A percentile compares a stretch with the other conserved stretches of the same genome.
These are phyloP conservation scores for Notothenia coriiceps DNA, from an alignment of 2,113 vertebrate species.

Conservation along the genomic window DNA sequence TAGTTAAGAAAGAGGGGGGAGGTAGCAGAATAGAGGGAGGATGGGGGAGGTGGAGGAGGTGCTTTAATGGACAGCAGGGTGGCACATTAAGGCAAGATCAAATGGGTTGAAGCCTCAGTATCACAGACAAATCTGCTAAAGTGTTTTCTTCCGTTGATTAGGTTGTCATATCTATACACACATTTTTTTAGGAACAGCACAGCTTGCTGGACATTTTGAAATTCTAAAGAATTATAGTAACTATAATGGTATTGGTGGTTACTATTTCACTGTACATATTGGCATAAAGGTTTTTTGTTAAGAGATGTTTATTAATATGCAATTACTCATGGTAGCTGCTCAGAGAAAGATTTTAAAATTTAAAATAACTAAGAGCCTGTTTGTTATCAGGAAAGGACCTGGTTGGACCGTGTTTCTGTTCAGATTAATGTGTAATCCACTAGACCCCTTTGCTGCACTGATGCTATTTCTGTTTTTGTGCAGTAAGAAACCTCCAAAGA, in stretches of 20 bases:
- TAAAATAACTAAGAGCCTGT: neutral
- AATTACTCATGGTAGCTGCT: neutral
- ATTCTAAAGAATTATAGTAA: too few relatives aligned
- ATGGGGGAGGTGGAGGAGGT: slow-evolving; percentile 20
- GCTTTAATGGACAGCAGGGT: slow-evolving; percentile 53
- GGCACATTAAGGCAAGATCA: slow-evolving; percentile 39
- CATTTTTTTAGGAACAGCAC: neutral
- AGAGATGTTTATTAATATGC: neutral
- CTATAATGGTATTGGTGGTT: too few relatives aligned
- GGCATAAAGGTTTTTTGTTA: neutral
- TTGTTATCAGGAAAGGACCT: too few relatives aligned
- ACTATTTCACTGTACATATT: neutral
- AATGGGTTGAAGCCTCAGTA: slow-evolving; percentile 29
- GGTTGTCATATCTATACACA: neutral
- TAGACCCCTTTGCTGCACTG: slow-evolving; percentile 7
- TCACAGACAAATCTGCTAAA: slow-evolving; percentile 15
- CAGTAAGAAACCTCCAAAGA: slow-evolving; percentile 25
- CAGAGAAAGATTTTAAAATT: neutral
- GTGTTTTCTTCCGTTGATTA: neutral
- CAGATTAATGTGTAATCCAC: slow-evolving; percentile 30
- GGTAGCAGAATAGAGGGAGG: slow-evolving; percentile 34
- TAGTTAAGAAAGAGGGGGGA: slow-evolving; percentile 60
- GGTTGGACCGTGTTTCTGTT: neutral
- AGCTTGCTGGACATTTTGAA: neutral
- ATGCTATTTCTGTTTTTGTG: slow-evolving; percentile 29